Conservation (phyloP, 1,140 invertebrate genomes). For the Limonius californicus region DNA sequence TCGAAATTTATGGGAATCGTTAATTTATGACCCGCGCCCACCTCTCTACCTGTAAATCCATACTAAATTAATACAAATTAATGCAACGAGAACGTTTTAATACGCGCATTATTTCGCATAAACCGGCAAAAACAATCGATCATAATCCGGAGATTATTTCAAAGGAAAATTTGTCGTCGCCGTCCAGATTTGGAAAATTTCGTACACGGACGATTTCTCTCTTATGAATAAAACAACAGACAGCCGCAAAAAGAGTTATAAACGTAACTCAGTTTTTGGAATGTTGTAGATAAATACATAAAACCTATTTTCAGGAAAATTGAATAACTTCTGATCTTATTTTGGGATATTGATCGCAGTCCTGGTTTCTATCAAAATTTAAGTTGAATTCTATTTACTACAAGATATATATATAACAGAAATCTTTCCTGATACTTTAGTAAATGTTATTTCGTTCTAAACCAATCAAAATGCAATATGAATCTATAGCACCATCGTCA, state of each 20-base stretch:
- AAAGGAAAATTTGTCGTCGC: background rate
- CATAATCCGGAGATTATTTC: too few species aligned
- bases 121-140: too few species aligned
- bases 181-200: background rate
- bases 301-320: background rate
- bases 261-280: background rate
- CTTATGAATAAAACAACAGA: background rate
- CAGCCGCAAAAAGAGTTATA: background rate
- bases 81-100: too few species aligned
- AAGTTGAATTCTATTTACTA: too few species aligned
- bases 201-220: background rate
- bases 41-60: background rate
- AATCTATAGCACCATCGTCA: too few species aligned
- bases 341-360: background rate
- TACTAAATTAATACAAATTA: background rate
- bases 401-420: too few species aligned
- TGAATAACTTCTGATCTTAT: background rate
- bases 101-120: too few species aligned
- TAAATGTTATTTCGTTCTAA: too few species aligned
- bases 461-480: too few species aligned
- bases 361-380: too few species aligned
- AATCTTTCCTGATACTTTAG: too few species aligned
- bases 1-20: constrained; percentile 1
- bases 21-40: background rate
- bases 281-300: background rate